Conservation (phyloP, 2,888 invertebrate species). For the Caenorhabditis sinica region DNA sequence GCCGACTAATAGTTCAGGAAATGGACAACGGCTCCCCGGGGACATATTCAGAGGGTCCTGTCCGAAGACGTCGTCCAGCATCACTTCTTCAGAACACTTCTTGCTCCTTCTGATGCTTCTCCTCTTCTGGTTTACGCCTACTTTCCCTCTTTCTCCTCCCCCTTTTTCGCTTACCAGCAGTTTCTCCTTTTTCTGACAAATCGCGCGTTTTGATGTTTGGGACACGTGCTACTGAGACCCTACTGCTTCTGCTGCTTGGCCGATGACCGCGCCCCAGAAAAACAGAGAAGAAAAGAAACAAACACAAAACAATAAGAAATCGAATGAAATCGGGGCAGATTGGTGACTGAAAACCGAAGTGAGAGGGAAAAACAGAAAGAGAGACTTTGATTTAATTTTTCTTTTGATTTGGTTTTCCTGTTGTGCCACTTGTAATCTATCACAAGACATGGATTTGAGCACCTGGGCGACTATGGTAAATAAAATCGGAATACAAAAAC, state of each 20-base stretch:
- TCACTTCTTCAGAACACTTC: conserved; percentile 37
- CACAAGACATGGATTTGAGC: conserved; percentile 11
- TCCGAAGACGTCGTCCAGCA: conserved; percentile 15
- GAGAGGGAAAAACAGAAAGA: background rate
- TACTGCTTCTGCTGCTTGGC: conserved; percentile 23
- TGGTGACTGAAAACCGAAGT: conserved; percentile 12
- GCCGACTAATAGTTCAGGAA: conserved; percentile 54
- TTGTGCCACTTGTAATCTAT: conserved; percentile 29
- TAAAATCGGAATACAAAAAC: background rate
- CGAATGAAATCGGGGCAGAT: conserved; percentile 31
- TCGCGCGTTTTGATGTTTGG: conserved; percentile 55
- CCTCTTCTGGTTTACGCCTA: conserved; percentile 22
- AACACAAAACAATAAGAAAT: conserved; percentile 61
- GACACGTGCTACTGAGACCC: conserved; percentile 47
- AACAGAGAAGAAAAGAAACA: conserved; percentile 32
- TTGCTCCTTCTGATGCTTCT: conserved; percentile 30
- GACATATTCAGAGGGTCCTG: conserved; percentile 49
- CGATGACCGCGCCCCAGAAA: conserved; percentile 32
- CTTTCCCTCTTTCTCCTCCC: conserved; percentile 20
- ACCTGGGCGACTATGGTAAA: conserved; percentile 16
- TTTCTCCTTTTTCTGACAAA: conserved; percentile 40
- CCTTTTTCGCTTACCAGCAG: conserved; percentile 8
- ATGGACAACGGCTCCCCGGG: conserved; percentile 46
- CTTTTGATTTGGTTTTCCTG: conserved; percentile 28
- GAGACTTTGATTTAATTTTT: conserved; percentile 33